These are phyloP conservation scores for Pelvicachromis taeniatus DNA, from an alignment of 2,113 vertebrate genomes.

Conservation along the genomic window DNA sequence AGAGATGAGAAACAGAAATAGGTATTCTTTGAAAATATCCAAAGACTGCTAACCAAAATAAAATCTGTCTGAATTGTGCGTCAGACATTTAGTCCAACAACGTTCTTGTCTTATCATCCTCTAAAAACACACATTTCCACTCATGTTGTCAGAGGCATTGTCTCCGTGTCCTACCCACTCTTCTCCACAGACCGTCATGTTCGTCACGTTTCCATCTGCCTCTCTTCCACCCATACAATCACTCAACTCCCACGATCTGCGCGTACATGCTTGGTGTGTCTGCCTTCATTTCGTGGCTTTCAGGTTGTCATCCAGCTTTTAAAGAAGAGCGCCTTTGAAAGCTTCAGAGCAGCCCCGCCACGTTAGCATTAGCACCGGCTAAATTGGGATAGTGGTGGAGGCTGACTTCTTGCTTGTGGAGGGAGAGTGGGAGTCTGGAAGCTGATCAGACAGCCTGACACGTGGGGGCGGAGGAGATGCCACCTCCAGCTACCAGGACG, in stretches of 20 bases:
- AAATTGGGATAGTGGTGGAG: constrained; percentile 37
- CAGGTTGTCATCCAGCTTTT: constrained; percentile 70
- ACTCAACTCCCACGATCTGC: background rate
- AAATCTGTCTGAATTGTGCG: background rate
- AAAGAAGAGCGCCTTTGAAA: constrained; percentile 42
- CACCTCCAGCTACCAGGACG: constrained; percentile 44
- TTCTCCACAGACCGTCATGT: background rate
- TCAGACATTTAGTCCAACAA: background rate
- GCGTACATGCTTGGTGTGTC: background rate
- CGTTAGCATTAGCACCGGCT: background rate
- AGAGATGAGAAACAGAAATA: background rate
- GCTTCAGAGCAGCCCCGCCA: constrained; percentile 3
- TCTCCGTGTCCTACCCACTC: background rate
- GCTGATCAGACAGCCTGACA: constrained; percentile 16
- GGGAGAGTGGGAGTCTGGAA: constrained; percentile 41
- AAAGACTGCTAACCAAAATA: background rate
- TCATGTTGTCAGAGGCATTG: background rate
- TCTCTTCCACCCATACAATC: background rate
- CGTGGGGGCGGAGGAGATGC: constrained; percentile 41
- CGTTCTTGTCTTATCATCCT: background rate
- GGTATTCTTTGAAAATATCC: background rate
- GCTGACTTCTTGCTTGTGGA: constrained; percentile 16
- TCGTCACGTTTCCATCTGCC: background rate
- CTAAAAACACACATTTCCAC: background rate
- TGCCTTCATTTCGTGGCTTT: constrained; percentile 62